phyloP scores from a whole-genome alignment of 2,113 vertebrate genomes.

The Sterna hirundo region DNA sequence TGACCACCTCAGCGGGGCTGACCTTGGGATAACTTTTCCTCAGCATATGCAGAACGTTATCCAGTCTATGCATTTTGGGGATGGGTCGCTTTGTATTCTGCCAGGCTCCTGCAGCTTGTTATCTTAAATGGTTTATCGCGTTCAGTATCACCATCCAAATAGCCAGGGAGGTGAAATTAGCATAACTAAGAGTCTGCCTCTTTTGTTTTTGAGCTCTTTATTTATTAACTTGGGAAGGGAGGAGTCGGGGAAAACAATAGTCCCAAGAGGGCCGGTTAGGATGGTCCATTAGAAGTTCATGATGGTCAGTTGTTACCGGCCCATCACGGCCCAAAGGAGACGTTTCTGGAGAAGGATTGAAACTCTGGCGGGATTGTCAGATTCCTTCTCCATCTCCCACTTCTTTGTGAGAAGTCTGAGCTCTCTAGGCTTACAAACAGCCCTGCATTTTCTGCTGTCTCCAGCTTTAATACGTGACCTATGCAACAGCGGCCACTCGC shows the following conservation, averaged over 20 bases:
- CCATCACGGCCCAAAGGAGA: conserved; percentile 7
- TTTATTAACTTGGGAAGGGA: conserved; percentile 50
- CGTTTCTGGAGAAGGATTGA: background rate
- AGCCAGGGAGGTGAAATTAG: conserved; percentile 51
- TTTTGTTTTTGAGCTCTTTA: conserved; percentile 53
- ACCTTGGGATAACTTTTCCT: conserved; percentile 23
- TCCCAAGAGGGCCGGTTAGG: background rate
- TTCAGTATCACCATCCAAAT: conserved; percentile 35
- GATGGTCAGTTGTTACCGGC: conserved; percentile 39
- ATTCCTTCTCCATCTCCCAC: background rate
- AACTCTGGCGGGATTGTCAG: background rate
- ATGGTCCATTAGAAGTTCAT: conserved; percentile 43
- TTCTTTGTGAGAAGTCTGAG: background rate
- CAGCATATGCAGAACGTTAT: conserved; percentile 6
- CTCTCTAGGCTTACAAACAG: background rate
- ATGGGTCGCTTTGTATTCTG: conserved; percentile 3
- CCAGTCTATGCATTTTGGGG: conserved; percentile 9
- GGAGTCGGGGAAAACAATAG: conserved; percentile 40
- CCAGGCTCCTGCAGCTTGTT: conserved; percentile 21
- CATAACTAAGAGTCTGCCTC: conserved; percentile 53
- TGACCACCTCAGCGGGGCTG: background rate
- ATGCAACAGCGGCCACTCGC: background rate
- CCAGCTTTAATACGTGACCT: background rate
- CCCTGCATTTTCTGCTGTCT: background rate
- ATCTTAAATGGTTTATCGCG: conserved; percentile 49